phyloP scores from a whole-genome alignment of 2,797 vertebrate species.

The Calcarius lapponicus region DNA sequence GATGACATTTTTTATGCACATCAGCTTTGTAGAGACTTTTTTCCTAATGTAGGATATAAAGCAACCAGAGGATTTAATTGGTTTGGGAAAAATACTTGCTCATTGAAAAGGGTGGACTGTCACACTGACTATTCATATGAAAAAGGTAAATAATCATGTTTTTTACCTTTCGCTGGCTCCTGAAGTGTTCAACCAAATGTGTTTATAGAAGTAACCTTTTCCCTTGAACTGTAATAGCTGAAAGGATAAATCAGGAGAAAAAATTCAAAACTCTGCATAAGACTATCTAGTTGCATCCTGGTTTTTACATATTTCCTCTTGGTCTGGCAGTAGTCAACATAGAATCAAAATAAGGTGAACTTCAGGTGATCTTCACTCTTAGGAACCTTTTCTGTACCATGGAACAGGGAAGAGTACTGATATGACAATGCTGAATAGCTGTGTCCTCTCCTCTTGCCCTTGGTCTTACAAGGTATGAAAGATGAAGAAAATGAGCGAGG shows the following conservation, averaged over 20 bases:
- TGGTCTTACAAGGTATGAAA: neutral
- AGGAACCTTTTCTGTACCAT: neutral
- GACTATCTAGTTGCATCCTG: neutral
- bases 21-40: neutral
- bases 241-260: neutral
- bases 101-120: neutral
- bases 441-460: neutral
- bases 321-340: neutral
- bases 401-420: neutral
- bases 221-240: neutral
- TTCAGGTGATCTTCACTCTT: neutral
- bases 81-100: neutral
- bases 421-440: neutral
- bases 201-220: neutral
- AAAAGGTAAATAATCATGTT: neutral
- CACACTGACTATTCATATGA: neutral
- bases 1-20: neutral
- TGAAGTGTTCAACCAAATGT: neutral
- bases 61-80: neutral
- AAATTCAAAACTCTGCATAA: fast-evolving
- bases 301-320: neutral
- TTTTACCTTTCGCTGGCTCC: neutral
- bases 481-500: neutral
- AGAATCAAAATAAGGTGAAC: neutral
- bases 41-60: neutral